phyloP scores from a whole-genome alignment of 2,113 vertebrate genomes.

The Zosterops japonicus region DNA sequence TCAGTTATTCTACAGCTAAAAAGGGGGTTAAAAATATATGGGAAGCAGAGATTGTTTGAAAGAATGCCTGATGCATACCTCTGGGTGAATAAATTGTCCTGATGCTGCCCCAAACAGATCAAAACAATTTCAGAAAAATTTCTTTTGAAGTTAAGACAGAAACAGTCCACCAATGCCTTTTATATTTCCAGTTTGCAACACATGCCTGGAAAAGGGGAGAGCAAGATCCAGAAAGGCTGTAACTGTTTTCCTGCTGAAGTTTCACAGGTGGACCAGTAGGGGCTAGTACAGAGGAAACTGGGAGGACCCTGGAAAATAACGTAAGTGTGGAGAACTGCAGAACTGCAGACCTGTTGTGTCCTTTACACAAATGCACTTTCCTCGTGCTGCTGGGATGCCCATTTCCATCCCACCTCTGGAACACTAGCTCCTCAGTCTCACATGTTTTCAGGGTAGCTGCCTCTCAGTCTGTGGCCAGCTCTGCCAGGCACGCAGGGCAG shows the following conservation, averaged over 20 bases:
- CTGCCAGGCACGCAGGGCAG: rapidly evolving
- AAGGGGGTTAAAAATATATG: neutral
- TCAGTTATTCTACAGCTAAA: neutral
- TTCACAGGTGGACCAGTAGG: neutral
- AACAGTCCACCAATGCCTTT: neutral
- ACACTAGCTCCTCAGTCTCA: neutral
- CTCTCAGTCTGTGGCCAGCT: neutral
- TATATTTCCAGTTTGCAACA: neutral
- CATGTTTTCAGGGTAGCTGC: rapidly evolving
- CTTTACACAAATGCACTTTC: neutral
- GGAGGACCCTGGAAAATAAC: neutral
- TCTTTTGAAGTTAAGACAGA: neutral
- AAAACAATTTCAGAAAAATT: neutral
- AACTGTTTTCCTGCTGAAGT: neutral
- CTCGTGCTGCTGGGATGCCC: rapidly evolving
- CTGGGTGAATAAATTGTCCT: neutral
- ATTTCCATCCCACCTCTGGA: neutral
- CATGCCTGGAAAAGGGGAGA: neutral
- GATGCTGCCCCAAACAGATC: neutral
- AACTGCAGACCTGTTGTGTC: rapidly evolving
- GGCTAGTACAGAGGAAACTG: rapidly evolving
- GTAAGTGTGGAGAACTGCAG: neutral
- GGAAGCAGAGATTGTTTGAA: neutral
- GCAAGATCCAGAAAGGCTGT: neutral
- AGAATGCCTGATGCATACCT: neutral